Evolutionary conservation across 1,140 invertebrate species (phyloP).

Genomic region (Mya arenaria): DNA sequence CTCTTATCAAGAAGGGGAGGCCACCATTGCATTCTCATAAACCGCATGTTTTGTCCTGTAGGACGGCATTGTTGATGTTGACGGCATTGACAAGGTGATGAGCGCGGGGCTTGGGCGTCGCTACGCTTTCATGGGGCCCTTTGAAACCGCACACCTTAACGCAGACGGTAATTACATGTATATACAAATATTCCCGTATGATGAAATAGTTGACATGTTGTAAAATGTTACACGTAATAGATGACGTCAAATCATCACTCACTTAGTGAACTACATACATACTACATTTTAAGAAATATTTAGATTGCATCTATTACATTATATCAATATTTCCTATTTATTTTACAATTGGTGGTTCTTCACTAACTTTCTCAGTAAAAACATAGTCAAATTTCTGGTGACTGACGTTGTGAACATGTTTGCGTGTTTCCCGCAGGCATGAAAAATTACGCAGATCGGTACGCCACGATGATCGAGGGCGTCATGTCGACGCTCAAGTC

Average conservation of each 20-base stretch:
- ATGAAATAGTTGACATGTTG: too few relatives aligned
- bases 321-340: background rate
- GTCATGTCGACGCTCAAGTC: slow-evolving; percentile 60
- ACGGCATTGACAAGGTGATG: slow-evolving; percentile 96
- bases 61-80: slow-evolving; percentile 89
- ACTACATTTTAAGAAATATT: slow-evolving; percentile 53
- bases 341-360: background rate
- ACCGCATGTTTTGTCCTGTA: slow-evolving; percentile 42
- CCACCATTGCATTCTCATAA: background rate
- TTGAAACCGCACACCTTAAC: slow-evolving; percentile 97
- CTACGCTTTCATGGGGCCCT: slow-evolving; percentile 96
- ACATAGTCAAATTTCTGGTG: background rate
- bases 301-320: background rate
- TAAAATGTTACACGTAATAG: too few relatives aligned
- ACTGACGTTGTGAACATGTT: background rate
- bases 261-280: background rate
- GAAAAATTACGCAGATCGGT: slow-evolving; percentile 88
- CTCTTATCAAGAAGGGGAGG: too few relatives aligned
- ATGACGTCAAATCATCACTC: background rate
- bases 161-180: slow-evolving; percentile 83
- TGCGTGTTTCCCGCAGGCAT: slow-evolving; percentile 83
- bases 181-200: too few relatives aligned
- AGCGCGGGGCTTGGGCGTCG: slow-evolving; percentile 96
- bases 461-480: slow-evolving; percentile 79
- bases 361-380: background rate